Base-by-base conservation (phyloP, 2,888 invertebrate species). In the Polyommatus icarus region DNA sequence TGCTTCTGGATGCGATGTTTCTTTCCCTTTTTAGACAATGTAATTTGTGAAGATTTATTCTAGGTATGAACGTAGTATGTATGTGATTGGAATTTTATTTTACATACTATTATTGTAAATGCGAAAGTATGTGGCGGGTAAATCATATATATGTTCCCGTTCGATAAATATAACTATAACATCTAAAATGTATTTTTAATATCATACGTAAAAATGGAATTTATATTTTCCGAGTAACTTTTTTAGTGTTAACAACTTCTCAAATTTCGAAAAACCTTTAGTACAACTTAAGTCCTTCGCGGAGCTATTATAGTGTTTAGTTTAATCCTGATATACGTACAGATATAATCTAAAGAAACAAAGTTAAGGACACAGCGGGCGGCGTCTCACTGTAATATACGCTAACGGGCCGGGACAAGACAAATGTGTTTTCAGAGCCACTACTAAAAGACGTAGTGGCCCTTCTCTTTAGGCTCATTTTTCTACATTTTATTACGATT, bases 341-440 rank as follows among this genome's bases (percentile, higher is more conserved):
- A 82, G 82, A 29, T 67, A 67, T 67, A 67, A 67, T 67, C 67
- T 83, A 79, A 84, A 86, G 85, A 83, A 86, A 86, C 86, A 84
- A 87, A 89, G 90, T 88, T 86, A 88, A 85, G 87, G 85, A 87
- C 88, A 87, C 91, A 90, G 90, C 90, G 86, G 89, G 91, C 87
- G 89, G 88, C 87, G 91, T 90, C 90, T 88, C 89, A 84, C 83
- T 85, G 91, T 92, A 92, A 93, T 94, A 93, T 93, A 93, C 93
- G 93, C 89, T 93, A 93, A 93, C 93, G 91, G 90, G 87, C 88
- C 87, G 87, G 88, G 92, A 92, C 92, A 93, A 94, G 94, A 93
- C 91, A 93, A 94, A 94, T 94, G 94, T 93, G 92, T 91, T 92
- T 93, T 92, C 92, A 90, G 91, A 91, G 88, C 54, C 89, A 87